phyloP scores from a whole-genome alignment of 2,888 invertebrate species.

The Malthinus flaveolus region DNA sequence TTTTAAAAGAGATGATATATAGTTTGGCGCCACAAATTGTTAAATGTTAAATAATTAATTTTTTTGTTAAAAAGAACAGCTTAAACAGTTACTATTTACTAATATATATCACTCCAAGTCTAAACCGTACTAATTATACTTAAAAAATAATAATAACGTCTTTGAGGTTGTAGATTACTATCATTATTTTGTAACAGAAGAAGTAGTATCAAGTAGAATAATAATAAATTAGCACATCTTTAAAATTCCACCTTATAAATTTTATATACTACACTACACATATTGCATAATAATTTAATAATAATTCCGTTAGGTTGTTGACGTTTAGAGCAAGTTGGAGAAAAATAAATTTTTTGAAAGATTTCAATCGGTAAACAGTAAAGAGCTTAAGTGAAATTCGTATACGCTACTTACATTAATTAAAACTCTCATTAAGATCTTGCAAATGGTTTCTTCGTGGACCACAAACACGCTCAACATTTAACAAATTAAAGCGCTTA shows the following conservation, averaged over 20 bases:
- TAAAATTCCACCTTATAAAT: constrained; percentile 2
- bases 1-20: neutral
- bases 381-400: constrained; percentile 28
- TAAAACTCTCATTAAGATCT: constrained; percentile 28
- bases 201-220: constrained; percentile 2
- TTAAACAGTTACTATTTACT: constrained; percentile 3
- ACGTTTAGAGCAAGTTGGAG: constrained; percentile 10
- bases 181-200: neutral
- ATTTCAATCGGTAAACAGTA: constrained; percentile 18
- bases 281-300: constrained; percentile 16
- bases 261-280: neutral
- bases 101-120: constrained; percentile 2
- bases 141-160: constrained; percentile 5
- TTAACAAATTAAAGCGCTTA: constrained; percentile 26
- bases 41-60: neutral
- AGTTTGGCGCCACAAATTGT: too few relatives aligned
- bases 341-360: constrained; percentile 9
- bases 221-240: constrained; percentile 8
- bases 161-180: constrained; percentile 6
- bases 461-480: constrained; percentile 18
- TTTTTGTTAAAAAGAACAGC: neutral
- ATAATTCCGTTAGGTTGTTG: constrained; percentile 13
- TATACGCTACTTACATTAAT: constrained; percentile 29
- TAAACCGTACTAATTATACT: constrained; percentile 1
- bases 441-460: constrained; percentile 29